Evolutionary conservation across 2,113 vertebrate genomes (phyloP).

Genomic region (Kobus ellipsiprymnus): DNA sequence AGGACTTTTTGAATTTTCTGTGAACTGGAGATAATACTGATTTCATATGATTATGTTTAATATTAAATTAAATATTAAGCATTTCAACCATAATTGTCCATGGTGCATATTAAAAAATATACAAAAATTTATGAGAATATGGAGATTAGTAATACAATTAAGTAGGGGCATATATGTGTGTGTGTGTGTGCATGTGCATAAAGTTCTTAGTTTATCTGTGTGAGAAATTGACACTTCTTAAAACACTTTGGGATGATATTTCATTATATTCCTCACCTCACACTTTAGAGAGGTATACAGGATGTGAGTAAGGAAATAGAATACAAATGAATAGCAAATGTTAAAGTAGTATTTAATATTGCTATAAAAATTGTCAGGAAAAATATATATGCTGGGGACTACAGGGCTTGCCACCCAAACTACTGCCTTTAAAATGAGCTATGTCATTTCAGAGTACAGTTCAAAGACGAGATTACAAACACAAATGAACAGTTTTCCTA

Average conservation of each 20-base stretch:
- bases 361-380: not conserved
- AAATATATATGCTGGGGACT: not conserved
- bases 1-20: not conserved
- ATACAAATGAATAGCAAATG: not conserved
- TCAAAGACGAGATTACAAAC: slow-evolving; percentile 56
- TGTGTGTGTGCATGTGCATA: not conserved
- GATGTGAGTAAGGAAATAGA: not conserved
- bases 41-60: not conserved
- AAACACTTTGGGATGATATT: not conserved
- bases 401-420: not conserved
- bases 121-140: not conserved
- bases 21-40: not conserved
- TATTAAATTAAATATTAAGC: not conserved
- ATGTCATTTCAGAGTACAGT: slow-evolving; percentile 2
- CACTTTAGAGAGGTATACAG: not conserved
- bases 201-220: not conserved
- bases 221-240: not conserved
- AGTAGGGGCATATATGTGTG: not conserved
- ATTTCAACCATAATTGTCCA: not conserved
- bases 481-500: slow-evolving; percentile 29
- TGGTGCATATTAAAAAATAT: not conserved
- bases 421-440: slow-evolving; percentile 5
- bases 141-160: not conserved
- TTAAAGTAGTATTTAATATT: not conserved
- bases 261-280: not conserved